Conservation (phyloP, 1,140 invertebrate genomes). For the Pachypsylla venusta region DNA sequence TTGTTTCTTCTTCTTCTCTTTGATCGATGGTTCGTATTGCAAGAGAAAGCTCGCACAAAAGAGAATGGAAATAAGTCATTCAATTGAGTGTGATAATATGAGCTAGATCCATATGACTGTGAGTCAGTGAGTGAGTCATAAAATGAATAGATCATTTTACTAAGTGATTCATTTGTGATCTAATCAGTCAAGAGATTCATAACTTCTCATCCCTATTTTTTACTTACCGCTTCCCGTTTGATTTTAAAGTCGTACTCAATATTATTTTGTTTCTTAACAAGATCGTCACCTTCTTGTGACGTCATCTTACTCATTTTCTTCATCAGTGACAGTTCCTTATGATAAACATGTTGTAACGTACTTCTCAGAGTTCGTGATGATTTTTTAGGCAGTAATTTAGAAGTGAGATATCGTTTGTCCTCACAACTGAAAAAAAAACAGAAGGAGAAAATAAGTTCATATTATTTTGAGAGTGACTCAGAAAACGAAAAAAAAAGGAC, state of each 20-base stretch:
- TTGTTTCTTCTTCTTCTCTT: too few species aligned
- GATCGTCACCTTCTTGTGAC: slow-evolving; percentile 27
- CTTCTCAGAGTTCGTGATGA: slow-evolving; percentile 60
- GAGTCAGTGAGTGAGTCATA: neutral
- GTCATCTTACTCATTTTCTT: slow-evolving; percentile 27
- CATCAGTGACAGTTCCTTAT: slow-evolving; percentile 34
- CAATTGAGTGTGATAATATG: neutral
- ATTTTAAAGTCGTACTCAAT: slow-evolving; percentile 56
- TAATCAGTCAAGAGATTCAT: neutral
- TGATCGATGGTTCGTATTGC: too few species aligned
- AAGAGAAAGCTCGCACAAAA: too few species aligned
- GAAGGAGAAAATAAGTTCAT: neutral
- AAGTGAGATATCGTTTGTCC: slow-evolving; percentile 63
- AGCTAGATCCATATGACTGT: neutral
- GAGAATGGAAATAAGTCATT: neutral
- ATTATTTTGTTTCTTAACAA: slow-evolving; percentile 30
- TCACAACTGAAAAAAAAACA: slow-evolving; percentile 47
- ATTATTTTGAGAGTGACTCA: neutral
- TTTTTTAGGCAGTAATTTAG: slow-evolving; percentile 79
- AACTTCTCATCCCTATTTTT: neutral
- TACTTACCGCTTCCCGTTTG: slow-evolving; percentile 46
- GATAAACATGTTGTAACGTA: slow-evolving; percentile 50
- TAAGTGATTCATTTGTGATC: neutral
- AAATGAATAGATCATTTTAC: slow-evolving; percentile 10
- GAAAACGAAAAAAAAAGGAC: neutral